phyloP scores from a whole-genome alignment of 2,888 invertebrate genomes.

The Andrena praecox region DNA sequence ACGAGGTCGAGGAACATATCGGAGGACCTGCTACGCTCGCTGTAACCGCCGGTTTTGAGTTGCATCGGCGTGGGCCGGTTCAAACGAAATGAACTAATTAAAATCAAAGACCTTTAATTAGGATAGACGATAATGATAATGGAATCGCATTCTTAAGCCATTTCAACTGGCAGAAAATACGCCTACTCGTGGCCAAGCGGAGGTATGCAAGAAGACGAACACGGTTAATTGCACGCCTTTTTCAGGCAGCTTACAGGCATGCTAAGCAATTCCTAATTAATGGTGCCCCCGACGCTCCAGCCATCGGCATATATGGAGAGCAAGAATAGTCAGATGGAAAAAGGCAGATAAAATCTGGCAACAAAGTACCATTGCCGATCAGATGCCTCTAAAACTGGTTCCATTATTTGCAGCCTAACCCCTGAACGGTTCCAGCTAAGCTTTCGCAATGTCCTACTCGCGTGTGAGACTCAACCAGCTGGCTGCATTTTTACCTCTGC shows the following conservation, averaged over 20 bases:
- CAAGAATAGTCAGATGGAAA: slow-evolving; percentile 30
- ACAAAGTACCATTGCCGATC: slow-evolving; percentile 34
- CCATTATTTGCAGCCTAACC: slow-evolving; percentile 22
- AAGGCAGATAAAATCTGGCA: slow-evolving; percentile 39
- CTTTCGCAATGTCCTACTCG: background rate
- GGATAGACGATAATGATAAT: slow-evolving; percentile 21
- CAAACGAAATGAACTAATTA: slow-evolving; percentile 6
- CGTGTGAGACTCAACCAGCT: background rate
- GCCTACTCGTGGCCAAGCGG: slow-evolving; percentile 2
- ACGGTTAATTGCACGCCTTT: slow-evolving; percentile 42
- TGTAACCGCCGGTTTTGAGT: background rate
- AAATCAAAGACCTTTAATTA: slow-evolving; percentile 3
- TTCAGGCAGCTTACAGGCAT: slow-evolving; percentile 13
- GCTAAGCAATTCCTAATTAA: slow-evolving; percentile 46
- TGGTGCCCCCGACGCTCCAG: slow-evolving; percentile 18
- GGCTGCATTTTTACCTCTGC: background rate
- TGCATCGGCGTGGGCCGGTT: background rate
- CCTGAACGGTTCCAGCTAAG: background rate
- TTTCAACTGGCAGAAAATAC: slow-evolving; percentile 22
- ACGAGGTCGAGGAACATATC: background rate
- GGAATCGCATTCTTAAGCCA: slow-evolving; percentile 13
- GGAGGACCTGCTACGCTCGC: background rate
- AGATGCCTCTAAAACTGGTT: slow-evolving; percentile 9
- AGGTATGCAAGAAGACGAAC: slow-evolving; percentile 40
- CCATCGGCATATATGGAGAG: slow-evolving; percentile 32